Evolutionary conservation across 2,113 vertebrate species (phyloP).

Genomic region (Coracopsis vasa): DNA sequence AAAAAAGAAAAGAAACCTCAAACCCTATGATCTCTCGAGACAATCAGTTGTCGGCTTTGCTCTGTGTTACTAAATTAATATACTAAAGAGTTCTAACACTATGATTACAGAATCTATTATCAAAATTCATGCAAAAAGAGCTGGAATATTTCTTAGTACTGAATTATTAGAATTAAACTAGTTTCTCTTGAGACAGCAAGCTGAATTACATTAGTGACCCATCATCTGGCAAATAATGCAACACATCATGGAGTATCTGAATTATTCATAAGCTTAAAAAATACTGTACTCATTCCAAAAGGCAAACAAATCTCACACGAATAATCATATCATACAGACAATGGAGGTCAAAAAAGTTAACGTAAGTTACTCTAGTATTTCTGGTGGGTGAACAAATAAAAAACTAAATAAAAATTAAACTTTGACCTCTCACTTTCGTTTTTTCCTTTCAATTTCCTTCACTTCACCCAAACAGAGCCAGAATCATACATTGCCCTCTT

Average conservation of each 20-base stretch:
- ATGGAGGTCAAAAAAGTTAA: background rate
- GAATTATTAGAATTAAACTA: background rate
- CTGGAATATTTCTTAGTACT: background rate
- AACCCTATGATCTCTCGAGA: background rate
- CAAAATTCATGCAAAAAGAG: background rate
- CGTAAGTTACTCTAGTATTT: background rate
- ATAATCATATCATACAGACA: background rate
- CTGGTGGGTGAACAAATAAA: background rate
- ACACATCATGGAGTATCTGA: background rate
- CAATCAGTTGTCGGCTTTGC: background rate
- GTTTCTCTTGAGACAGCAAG: background rate
- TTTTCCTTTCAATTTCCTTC: background rate
- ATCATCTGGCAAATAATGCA: background rate
- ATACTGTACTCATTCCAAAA: background rate
- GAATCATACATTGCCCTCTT: background rate
- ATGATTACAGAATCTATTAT: background rate
- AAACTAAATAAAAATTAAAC: background rate
- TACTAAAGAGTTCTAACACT: background rate
- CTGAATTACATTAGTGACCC: background rate
- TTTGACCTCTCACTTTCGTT: background rate
- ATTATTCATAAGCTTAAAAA: constrained; percentile 5
- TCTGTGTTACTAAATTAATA: background rate
- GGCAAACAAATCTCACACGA: background rate
- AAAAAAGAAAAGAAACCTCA: background rate
- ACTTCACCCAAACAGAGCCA: background rate